Base-by-base conservation (phyloP, 2,888 invertebrate genomes). In the Trypoxylon attenuatum region DNA sequence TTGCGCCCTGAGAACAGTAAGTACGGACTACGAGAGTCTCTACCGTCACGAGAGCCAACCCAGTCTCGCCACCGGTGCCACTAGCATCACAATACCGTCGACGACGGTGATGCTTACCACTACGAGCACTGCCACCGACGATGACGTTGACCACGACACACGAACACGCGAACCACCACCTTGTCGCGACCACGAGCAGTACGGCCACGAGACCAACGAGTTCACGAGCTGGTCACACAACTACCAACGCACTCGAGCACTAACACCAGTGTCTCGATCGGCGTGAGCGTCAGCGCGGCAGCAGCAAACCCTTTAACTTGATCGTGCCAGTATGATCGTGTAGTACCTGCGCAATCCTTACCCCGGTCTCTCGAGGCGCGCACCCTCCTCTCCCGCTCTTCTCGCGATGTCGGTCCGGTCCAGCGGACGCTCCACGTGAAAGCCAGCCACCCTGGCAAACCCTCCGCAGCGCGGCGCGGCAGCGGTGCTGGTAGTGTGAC, bases 301-400 rank as follows among this genome's bases (percentile, higher is more conserved):
- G 33, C 33, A 0, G 8, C 13, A 3, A 33, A 13, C 33, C 33
- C 33, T 10, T 10, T 13, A 13, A 33, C 33, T 33, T 10, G 33
- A 10, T 33, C 33, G 6, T 13, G 33, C 33, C 33, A 33, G 13
- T 33, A 33, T 13, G 42, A 38, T 22, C 16, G 42, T 18, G 45
- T 38, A 50, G 69, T 72, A 66, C 76, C 63, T 69, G 69, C 65
- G 66, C 69, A 57, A 68, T 61, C 58, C 21, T 59, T 38, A 49
- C 33, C 42, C 22, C 42, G 42, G 27, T 54, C 51, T 47, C 43
- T 27, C 49, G 33, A 13, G 33, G 13, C 8, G 33, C 33, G 33
- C 33, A 33, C 33, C 13, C 45, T 52, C 51, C 33, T 33, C 25
- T 42, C 54, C 51, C 47, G 22, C 41, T 19, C 8, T 41, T 19